These are phyloP conservation scores for Panulirus ornatus DNA, from an alignment of 1,140 invertebrate species.

Conservation along the genomic window DNA sequence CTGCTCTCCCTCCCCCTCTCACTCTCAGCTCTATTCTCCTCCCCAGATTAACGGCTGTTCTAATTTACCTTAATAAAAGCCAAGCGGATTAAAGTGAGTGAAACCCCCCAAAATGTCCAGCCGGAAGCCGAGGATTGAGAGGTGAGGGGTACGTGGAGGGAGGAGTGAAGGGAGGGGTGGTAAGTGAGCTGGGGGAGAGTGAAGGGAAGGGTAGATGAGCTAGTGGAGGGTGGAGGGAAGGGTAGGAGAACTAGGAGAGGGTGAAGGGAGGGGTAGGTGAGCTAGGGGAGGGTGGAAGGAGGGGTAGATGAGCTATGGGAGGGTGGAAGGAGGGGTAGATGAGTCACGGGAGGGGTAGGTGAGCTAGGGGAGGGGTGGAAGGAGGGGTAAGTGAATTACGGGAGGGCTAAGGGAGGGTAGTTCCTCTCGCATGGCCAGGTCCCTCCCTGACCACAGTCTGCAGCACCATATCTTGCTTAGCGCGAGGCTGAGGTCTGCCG, in stretches of 20 bases:
- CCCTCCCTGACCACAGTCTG: too few species aligned
- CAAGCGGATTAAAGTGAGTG: not conserved
- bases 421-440: too few species aligned
- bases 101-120: not conserved
- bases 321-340: too few species aligned
- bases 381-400: not conserved
- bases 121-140: too few species aligned
- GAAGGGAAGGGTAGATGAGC: not conserved
- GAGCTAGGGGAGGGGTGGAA: not conserved
- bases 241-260: too few species aligned
- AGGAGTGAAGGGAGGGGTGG: too few species aligned
- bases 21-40: too few species aligned
- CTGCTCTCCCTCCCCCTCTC: too few species aligned
- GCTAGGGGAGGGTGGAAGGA: not conserved
- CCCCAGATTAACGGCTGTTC: not conserved
- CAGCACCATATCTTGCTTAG: too few species aligned
- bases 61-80: slow-evolving; percentile 3
- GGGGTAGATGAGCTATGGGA: not conserved
- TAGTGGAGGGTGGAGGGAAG: too few species aligned
- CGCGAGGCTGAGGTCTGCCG: too few species aligned
- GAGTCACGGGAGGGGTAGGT: not conserved
- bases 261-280: not conserved
- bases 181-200: not conserved
- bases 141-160: not conserved
- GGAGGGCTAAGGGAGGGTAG: too few species aligned